Evolutionary conservation across 2,113 vertebrate genomes (phyloP), one percentile per base, ranked within the genome.

Genomic region (Limnothrissa miodon): DNA sequence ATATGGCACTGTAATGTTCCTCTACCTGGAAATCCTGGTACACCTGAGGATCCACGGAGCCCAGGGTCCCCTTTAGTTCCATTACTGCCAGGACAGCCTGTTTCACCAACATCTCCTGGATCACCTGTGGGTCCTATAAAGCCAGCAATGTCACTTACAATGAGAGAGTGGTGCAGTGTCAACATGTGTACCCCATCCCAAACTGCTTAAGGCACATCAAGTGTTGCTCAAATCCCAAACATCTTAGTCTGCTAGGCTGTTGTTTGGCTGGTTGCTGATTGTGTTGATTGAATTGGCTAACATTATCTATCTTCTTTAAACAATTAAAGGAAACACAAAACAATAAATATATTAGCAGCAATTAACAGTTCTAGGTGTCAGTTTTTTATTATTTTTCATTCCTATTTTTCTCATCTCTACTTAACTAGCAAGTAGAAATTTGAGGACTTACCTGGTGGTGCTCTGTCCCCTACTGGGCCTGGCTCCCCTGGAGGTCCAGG

Each of bases 21-120:
- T 74, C 66, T 74, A 74, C 66, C 66, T 74, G 66, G 66, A 74
- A 74, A 74, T 74, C 66, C 66, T 74, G 29, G 66, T 33, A 36
- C 79, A 94, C 94, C 94, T 93, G 19, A 62, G 5, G 89, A 91
- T 53, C 94, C 94, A 0, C 0, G 0, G 6, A 2, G 21, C 25
- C 94, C 93, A 44, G 81, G 48, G 0, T 84, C 81, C 80, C 93
- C 93, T 1, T 85, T 82, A 23, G 82, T 82, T 51, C 93, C 93
- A 74, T 74, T 74, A 13, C 13, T 39, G 66, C 66, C 66, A 5
- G 0, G 8, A 33, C 66, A 74, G 17, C 66, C 66, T 33, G 10
- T 0, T 17, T 29, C 66, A 36, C 66, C 66, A 10, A 74, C 2
- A 13, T 74, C 66, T 4, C 66, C 66, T 74, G 66, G 33, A 4